These are phyloP conservation scores for Acrossocheilus fasciatus DNA, from an alignment of 2,797 vertebrate species.

Conservation along the genomic window DNA sequence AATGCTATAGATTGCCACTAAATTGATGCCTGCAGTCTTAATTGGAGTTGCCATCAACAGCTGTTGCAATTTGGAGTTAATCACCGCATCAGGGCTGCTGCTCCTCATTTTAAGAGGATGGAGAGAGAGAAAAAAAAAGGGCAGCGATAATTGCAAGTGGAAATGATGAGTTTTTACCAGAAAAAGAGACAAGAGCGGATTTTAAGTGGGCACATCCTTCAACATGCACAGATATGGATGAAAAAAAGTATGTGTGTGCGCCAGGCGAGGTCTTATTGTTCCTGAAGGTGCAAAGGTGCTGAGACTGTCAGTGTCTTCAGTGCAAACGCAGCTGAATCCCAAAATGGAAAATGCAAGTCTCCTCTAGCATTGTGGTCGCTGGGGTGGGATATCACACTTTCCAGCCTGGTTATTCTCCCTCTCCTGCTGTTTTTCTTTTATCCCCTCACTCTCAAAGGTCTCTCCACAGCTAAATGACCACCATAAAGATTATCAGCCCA, in stretches of 20 bases:
- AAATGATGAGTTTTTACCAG: slow-evolving; percentile 27
- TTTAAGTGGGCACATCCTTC: slow-evolving; percentile 23
- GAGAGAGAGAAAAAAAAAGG: slow-evolving; percentile 23
- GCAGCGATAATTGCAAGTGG: slow-evolving; percentile 43
- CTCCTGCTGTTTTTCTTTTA: slow-evolving; percentile 40
- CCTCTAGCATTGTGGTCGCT: slow-evolving; percentile 69
- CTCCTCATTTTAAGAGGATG: slow-evolving; percentile 45
- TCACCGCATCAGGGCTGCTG: slow-evolving; percentile 49
- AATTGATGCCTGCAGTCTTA: slow-evolving; percentile 58
- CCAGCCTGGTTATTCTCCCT: slow-evolving; percentile 28
- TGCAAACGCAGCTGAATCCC: slow-evolving; percentile 56
- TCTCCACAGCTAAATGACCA: slow-evolving; percentile 52
- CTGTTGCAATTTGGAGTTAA: slow-evolving; percentile 62
- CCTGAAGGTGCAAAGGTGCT: slow-evolving; percentile 53
- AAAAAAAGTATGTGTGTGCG: slow-evolving; percentile 13
- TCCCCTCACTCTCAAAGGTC: slow-evolving; percentile 17
- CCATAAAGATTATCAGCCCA: slow-evolving; percentile 63
- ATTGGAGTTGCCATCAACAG: slow-evolving; percentile 64
- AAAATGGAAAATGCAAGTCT: slow-evolving; percentile 55
- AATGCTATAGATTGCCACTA: slow-evolving; percentile 59
- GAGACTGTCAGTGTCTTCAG: slow-evolving; percentile 48
- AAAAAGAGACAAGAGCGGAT: neutral
- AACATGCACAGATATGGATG: neutral
- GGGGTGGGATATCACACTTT: slow-evolving; percentile 70
- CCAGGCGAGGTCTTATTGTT: slow-evolving; percentile 42